A percentile compares a stretch with the other conserved stretches of the same genome.
phyloP scores from a whole-genome alignment of 2,888 invertebrate genomes.

The Dicyrtoma fusca region DNA sequence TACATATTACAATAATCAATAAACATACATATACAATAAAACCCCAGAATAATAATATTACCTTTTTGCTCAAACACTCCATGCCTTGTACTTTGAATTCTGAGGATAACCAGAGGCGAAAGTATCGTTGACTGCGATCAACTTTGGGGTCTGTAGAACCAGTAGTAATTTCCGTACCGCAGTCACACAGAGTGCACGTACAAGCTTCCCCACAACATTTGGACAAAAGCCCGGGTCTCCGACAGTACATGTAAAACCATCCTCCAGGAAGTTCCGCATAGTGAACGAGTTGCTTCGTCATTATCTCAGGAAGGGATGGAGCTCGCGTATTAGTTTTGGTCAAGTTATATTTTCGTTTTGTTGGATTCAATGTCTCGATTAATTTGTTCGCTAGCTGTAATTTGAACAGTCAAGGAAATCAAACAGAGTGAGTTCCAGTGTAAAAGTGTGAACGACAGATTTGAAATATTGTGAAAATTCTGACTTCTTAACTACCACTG shows the following conservation, averaged over 20 bases:
- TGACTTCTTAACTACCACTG: no score
- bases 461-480: no score
- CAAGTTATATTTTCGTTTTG: background rate
- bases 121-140: conserved; percentile 47
- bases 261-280: conserved; percentile 67
- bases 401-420: background rate
- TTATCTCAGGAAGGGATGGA: conserved; percentile 10
- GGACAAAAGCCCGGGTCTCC: conserved; percentile 63
- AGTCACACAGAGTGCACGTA: conserved; percentile 17
- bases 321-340: background rate
- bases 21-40: background rate
- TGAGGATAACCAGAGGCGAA: conserved; percentile 45
- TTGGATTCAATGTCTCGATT: conserved; percentile 21
- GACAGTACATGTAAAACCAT: conserved; percentile 66
- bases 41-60: conserved; percentile 14
- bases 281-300: conserved; percentile 32
- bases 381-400: conserved; percentile 26
- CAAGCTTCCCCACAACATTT: conserved; percentile 29
- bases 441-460: no score
- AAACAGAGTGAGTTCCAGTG: no score
- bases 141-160: conserved; percentile 41
- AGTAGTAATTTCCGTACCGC: conserved; percentile 50
- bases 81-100: conserved; percentile 43
- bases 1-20: background rate
- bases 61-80: conserved; percentile 62